phyloP scores from a whole-genome alignment of 2,888 invertebrate genomes.

The Diaphora mendica region DNA sequence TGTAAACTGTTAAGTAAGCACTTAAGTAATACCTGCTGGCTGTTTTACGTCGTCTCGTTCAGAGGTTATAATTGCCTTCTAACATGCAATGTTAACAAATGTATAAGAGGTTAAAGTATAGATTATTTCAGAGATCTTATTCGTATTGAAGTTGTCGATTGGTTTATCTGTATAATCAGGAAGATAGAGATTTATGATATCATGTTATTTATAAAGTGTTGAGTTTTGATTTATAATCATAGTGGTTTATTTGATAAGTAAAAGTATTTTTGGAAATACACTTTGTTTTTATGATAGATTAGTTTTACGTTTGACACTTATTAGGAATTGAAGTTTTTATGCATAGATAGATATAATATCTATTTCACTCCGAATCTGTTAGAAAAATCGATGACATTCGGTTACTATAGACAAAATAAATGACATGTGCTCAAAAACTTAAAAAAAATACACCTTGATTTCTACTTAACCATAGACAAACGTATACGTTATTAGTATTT shows the following conservation, averaged over 20 bases:
- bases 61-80: conserved; percentile 27
- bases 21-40: conserved; percentile 22
- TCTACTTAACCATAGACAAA: conserved; percentile 27
- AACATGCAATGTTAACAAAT: conserved; percentile 7
- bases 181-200: neutral
- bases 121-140: neutral
- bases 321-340: neutral
- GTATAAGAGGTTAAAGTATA: conserved; percentile 1
- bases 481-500: conserved; percentile 63
- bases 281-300: neutral
- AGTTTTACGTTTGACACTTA: neutral
- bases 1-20: conserved; percentile 36
- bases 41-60: conserved; percentile 20
- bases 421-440: neutral
- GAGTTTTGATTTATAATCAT: neutral
- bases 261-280: neutral
- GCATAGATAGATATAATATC: neutral
- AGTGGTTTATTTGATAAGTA: neutral
- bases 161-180: neutral
- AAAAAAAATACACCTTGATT: conserved; percentile 13
- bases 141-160: neutral
- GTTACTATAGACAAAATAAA: neutral
- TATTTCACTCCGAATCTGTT: neutral
- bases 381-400: neutral
- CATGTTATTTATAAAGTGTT: neutral